These are phyloP conservation scores for Platysternon megacephalum DNA, from an alignment of 2,113 vertebrate species.

Conservation along the genomic window DNA sequence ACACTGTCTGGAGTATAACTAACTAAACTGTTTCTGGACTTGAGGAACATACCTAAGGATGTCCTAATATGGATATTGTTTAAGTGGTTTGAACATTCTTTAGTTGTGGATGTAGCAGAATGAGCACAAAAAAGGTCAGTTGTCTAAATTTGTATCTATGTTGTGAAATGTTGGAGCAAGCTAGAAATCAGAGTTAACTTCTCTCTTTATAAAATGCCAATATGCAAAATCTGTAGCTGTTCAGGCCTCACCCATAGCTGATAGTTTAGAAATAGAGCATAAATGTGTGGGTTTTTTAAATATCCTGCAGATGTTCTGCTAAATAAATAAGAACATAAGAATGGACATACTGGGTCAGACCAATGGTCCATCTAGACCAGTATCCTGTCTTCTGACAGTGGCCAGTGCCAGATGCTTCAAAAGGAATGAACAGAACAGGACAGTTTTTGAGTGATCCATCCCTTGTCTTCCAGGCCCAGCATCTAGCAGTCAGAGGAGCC, in stretches of 20 bases:
- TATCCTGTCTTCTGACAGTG: too few species aligned
- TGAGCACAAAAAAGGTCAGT: background rate
- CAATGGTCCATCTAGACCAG: too few species aligned
- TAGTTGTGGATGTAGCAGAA: background rate
- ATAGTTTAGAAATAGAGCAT: background rate
- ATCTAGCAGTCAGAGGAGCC: too few species aligned
- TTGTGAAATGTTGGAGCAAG: fast-evolving
- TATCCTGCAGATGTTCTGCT: background rate
- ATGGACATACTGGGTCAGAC: too few species aligned
- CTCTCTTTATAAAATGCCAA: background rate
- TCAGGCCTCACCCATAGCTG: background rate
- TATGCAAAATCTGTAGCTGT: background rate
- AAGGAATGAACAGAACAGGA: too few species aligned
- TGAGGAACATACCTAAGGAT: background rate
- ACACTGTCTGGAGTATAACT: background rate
- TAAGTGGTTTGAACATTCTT: background rate
- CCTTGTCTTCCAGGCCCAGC: too few species aligned
- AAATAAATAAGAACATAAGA: too few species aligned
- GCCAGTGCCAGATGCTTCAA: too few species aligned
- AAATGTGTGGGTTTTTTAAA: background rate
- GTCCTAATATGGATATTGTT: conserved; percentile 10
- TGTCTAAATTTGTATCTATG: background rate
- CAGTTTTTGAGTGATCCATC: too few species aligned
- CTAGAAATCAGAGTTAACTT: background rate
- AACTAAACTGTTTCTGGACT: background rate